Percentiles rank a stretch among this genome's conserved stretches.
Conservation (phyloP, 2,113 vertebrate genomes). For the Todiramphus saurophagus region DNA sequence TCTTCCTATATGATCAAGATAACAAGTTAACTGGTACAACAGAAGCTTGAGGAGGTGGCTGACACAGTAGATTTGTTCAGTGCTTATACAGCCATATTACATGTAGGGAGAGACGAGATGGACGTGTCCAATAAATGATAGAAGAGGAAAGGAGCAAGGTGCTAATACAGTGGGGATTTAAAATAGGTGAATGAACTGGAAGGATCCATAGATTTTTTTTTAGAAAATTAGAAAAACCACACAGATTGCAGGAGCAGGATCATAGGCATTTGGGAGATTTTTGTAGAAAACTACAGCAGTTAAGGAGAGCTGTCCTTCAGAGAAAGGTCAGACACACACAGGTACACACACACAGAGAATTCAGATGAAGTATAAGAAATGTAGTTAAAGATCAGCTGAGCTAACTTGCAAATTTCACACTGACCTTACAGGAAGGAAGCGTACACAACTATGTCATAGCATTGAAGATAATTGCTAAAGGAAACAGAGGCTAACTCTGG, state of each 20-base stretch:
- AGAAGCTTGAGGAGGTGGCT: neutral
- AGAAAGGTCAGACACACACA: neutral
- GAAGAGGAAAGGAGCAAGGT: neutral
- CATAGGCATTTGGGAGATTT: neutral
- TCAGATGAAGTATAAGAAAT: neutral
- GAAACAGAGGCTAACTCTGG: neutral
- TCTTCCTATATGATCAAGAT: neutral
- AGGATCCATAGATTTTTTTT: neutral
- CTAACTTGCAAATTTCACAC: neutral
- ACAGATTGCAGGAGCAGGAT: neutral
- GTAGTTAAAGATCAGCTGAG: neutral
- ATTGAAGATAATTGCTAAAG: neutral
- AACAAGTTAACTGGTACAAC: neutral
- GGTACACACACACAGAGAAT: neutral
- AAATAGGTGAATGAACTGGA: neutral
- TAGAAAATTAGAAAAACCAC: neutral
- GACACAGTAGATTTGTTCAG: neutral
- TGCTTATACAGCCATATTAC: neutral
- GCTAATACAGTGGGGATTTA: neutral
- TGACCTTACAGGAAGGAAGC: neutral
- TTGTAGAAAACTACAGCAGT: neutral
- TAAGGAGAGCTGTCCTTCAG: neutral
- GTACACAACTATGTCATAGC: neutral
- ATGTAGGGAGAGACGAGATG: neutral
- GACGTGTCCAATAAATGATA: neutral